Evolutionary conservation across 2,888 invertebrate genomes (phyloP).

Genomic region (Agonopterix alstromeriana): DNA sequence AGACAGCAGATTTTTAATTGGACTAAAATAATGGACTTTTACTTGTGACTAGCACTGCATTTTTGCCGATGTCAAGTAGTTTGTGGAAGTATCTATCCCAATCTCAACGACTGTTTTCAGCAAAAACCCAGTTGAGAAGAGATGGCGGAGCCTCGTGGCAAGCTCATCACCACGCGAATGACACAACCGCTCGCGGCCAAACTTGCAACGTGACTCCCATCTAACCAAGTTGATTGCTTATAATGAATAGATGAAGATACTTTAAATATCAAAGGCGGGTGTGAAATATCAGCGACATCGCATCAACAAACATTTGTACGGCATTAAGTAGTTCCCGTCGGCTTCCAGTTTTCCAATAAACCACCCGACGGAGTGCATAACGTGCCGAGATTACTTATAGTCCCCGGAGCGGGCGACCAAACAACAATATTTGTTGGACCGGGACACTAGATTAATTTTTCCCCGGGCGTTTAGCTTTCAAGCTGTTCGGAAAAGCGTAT

Average conservation of each 20-base stretch:
- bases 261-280: not conserved
- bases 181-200: too few species aligned
- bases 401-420: constrained; percentile 50
- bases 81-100: too few species aligned
- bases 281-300: constrained; percentile 17
- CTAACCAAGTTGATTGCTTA: too few species aligned
- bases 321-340: constrained; percentile 17
- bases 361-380: constrained; percentile 58
- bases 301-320: constrained; percentile 24
- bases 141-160: too few species aligned
- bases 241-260: not conserved
- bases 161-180: too few species aligned
- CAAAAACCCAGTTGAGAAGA: too few species aligned
- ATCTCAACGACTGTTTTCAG: too few species aligned
- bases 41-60: too few species aligned
- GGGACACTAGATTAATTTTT: constrained; percentile 68
- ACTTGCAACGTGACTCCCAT: too few species aligned
- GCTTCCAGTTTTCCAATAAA: constrained; percentile 64
- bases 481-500: constrained; percentile 28
- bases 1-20: too few species aligned
- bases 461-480: constrained; percentile 51
- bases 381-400: constrained; percentile 69
- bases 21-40: too few species aligned
- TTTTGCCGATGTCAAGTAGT: too few species aligned
- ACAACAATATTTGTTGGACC: constrained; percentile 67